Base-by-base conservation (phyloP, 1,140 invertebrate species). In the Doryteuthis pealeii region DNA sequence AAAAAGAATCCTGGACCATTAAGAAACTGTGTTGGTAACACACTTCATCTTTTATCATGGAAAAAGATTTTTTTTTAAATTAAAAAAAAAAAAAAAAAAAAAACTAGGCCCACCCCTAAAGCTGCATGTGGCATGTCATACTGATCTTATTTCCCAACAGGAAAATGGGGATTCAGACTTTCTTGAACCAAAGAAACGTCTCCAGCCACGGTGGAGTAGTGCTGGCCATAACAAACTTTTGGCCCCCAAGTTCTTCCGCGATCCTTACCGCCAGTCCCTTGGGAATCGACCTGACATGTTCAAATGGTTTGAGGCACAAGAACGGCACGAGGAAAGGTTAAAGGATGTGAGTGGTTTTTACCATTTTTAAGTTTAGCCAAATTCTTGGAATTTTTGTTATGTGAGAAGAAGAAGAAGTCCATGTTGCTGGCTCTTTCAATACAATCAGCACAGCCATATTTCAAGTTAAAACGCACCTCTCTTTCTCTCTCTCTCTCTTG, bases 271-370 rank as follows among this genome's bases (percentile, higher is more conserved):
- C 35, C 89, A 97, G n/a, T 98, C 96, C 0, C 90, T 94, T 30
- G 91, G 91, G 30, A 92, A 92, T 74, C 91, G 91, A 88, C 81
- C 84, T 2, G 85, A 86, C 69, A 91, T 90, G 76, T 90, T 90
- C 77, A 90, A 91, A 74, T 96, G 94, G 94, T 90, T 93, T 71
- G 94, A 95, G 85, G 94, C 94, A 4, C 94, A 94, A 31, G 94
- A 95, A 80, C 89, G 92, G 78, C 78, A 81, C 49, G 83, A 88
- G 72, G 82, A 84, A 18, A 74, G 78, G 68, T 77, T 77, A 32
- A 76, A 74, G 62, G 75, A 82, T 76, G 79, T 78, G 74, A 72
- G 32, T 45, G 28, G 28, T 45, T 58, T 62, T 62, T 40, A 28
- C 26, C 26, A 62, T 62, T 62, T 62, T 28, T 62, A 62, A n/a